Evolutionary conservation across 2,888 invertebrate species (phyloP), one percentile per base, ranked within the genome.

Genomic region (Habroteleia sp.): DNA sequence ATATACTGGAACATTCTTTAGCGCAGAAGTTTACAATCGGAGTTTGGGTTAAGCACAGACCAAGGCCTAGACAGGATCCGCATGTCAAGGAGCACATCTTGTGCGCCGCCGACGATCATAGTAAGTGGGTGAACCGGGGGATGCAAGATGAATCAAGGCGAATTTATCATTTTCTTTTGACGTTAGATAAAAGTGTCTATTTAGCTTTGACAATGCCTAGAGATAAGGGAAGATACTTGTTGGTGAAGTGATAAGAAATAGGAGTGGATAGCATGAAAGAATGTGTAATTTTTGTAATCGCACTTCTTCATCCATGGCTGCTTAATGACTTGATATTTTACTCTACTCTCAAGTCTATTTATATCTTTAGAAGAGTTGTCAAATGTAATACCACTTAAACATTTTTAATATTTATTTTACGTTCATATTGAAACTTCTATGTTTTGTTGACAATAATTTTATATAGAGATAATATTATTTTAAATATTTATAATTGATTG

Each of bases 41-140:
- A 35, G 96, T 97, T 5, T 98, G 99, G 96, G 94, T 99, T 92
- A 93, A 97, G 48, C 99, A 99, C 90, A 95, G 95, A 33, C 93
- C 94, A 7, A 92, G 94, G 33, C 91, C 93, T 0, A 93, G 93
- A 80, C 92, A 93, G 79, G 96, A 97, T 89, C 96, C 96, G 82
- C 97, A 96, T 85, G 91, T 93, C 78, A 99, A 99, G 90, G 99
- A 99, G 86, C 98, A 99, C 85, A 94, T 99, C 82, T 90, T 99
- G 39, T 99, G 99, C 89, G 95, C 96, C 83, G 97, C 98, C 16
- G 99, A 99, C 89, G 97, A 98, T 86, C 97, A 98, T 88, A 97
- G 97, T 97, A 84, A 92, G 94, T 63, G 16, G 17, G 27, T 35
- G 31, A n/a, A 10, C 4, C 1, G 33, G 11, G 16, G 44, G 20